These are phyloP conservation scores for Vulpes lagopus DNA, from an alignment of 2,113 vertebrate genomes.

Conservation along the genomic window DNA sequence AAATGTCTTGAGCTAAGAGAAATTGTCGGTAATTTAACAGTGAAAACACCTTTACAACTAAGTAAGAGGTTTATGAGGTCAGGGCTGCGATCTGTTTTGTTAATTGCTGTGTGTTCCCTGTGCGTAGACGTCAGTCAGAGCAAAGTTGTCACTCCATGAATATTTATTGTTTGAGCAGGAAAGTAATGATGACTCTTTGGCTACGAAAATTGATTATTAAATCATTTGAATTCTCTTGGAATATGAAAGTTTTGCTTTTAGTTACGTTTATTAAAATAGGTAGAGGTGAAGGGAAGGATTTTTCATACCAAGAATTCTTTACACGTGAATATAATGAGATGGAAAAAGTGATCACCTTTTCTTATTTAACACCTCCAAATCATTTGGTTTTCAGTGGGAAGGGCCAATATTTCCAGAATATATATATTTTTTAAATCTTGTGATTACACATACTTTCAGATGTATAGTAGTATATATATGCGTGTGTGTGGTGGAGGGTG, in stretches of 20 bases:
- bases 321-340: background rate
- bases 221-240: background rate
- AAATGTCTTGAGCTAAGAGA: background rate
- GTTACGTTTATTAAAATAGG: constrained; percentile 1
- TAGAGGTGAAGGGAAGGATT: background rate
- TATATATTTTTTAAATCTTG: background rate
- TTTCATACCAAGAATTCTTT: background rate
- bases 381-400: background rate
- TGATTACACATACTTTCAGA: background rate
- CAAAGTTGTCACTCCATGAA: background rate
- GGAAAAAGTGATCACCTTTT: background rate
- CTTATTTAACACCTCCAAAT: background rate
- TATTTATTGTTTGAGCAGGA: background rate
- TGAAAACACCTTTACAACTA: background rate
- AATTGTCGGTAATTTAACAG: background rate
- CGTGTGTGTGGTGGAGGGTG: too few species aligned
- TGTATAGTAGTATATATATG: background rate
- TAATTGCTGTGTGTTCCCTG: background rate
- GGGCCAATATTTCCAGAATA: background rate
- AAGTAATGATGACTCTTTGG: background rate
- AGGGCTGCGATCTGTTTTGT: background rate
- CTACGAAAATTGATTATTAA: background rate
- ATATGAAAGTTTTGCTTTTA: background rate
- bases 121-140: background rate
- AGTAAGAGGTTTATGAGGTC: background rate